Conservation (phyloP, 2,113 vertebrate species). For the Dasypus novemcinctus region DNA sequence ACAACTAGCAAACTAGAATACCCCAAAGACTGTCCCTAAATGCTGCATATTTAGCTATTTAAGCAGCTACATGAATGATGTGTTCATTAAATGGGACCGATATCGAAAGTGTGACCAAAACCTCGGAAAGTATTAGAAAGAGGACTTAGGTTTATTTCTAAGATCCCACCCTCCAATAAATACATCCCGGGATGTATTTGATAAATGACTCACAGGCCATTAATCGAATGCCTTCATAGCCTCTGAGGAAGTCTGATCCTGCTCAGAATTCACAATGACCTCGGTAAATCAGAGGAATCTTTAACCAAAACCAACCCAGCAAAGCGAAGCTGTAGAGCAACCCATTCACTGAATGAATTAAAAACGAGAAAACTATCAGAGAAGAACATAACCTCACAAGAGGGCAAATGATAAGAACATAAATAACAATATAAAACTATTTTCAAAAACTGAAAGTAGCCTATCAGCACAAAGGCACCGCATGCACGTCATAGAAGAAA, state of each 20-base stretch:
- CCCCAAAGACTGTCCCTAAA: not conserved
- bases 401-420: not conserved
- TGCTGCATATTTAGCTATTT: not conserved
- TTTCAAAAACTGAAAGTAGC: not conserved
- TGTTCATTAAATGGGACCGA: not conserved
- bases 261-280: slow-evolving; percentile 22
- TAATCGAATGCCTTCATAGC: not conserved
- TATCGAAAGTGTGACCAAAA: not conserved
- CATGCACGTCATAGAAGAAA: not conserved
- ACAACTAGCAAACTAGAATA: not conserved
- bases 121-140: not conserved
- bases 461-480: not conserved
- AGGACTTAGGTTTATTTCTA: not conserved
- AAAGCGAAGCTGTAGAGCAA: not conserved
- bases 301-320: not conserved
- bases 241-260: not conserved
- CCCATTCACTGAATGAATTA: not conserved
- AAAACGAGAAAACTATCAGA: not conserved
- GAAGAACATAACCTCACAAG: not conserved
- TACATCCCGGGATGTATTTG: not conserved
- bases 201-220: not conserved
- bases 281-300: not conserved
- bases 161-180: not conserved
- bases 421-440: not conserved
- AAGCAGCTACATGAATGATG: not conserved